These are phyloP conservation scores for Cinclus cinclus DNA, from an alignment of 2,113 vertebrate genomes.

Conservation along the genomic window DNA sequence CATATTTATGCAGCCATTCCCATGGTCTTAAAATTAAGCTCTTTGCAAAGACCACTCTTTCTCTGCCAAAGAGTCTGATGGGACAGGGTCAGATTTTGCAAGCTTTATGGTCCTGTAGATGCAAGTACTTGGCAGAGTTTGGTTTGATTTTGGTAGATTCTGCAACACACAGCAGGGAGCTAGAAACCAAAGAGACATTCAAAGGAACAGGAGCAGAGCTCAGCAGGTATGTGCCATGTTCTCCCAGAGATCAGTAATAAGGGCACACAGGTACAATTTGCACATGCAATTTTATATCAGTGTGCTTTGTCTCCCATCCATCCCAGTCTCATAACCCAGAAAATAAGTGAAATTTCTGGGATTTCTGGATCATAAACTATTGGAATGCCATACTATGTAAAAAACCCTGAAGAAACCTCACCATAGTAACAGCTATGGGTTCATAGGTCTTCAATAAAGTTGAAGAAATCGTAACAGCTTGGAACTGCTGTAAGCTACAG, in stretches of 20 bases:
- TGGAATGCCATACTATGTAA: neutral
- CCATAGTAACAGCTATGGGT: neutral
- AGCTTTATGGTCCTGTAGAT: neutral
- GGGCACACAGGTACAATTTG: neutral
- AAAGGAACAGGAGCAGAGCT: neutral
- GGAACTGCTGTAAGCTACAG: neutral
- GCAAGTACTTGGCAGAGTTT: neutral
- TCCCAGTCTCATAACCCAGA: neutral
- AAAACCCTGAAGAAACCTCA: neutral
- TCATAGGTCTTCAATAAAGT: neutral
- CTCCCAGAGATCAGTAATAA: neutral
- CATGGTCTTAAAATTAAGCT: neutral
- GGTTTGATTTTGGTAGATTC: neutral
- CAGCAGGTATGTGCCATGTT: neutral
- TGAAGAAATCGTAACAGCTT: neutral
- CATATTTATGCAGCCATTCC: neutral
- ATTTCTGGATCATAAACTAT: neutral
- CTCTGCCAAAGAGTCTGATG: neutral
- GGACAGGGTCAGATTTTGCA: neutral
- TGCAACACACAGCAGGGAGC: neutral
- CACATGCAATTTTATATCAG: neutral
- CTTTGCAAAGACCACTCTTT: neutral
- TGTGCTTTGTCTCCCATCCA: neutral
- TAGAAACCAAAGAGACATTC: neutral
- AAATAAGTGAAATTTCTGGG: neutral